phyloP scores from a whole-genome alignment of 2,113 vertebrate genomes.

The Lucifuga dentata region DNA sequence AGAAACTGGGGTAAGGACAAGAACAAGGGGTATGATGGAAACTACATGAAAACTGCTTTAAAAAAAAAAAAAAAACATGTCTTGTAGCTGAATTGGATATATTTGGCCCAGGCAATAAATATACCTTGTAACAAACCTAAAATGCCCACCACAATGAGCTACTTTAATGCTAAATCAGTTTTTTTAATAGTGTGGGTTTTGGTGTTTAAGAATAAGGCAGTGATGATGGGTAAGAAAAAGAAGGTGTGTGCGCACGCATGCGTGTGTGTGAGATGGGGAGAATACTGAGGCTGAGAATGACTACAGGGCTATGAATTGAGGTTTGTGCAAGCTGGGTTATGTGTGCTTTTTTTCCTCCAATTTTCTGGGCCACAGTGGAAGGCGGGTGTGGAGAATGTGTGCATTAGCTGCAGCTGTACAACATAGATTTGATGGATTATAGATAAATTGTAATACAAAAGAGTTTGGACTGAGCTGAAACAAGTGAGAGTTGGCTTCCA shows the following conservation, averaged over 20 bases:
- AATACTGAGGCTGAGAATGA: constrained; percentile 21
- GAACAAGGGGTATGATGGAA: constrained; percentile 10
- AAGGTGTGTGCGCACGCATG: constrained; percentile 16
- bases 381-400: constrained; percentile 24
- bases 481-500: constrained; percentile 26
- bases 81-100: background rate
- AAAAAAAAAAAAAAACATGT: background rate
- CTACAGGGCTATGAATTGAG: constrained; percentile 40
- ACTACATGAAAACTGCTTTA: constrained; percentile 8
- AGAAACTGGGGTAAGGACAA: constrained; percentile 17
- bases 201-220: constrained; percentile 27
- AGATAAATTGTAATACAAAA: constrained; percentile 51
- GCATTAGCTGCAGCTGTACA: constrained; percentile 21
- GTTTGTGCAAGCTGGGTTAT: constrained; percentile 37
- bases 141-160: constrained; percentile 32
- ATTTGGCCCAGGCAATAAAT: constrained; percentile 16
- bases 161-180: constrained; percentile 41
- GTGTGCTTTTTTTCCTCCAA: background rate
- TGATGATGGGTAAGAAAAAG: constrained; percentile 5
- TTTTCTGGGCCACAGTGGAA: constrained; percentile 11
- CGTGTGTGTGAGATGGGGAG: constrained; percentile 51
- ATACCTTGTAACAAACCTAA: background rate
- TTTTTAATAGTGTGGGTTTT: constrained; percentile 38
- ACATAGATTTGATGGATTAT: constrained; percentile 53
- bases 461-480: constrained; percentile 34